Evolutionary conservation across 2,113 vertebrate species (phyloP).

Genomic region (Campylomormyrus tamandua): DNA sequence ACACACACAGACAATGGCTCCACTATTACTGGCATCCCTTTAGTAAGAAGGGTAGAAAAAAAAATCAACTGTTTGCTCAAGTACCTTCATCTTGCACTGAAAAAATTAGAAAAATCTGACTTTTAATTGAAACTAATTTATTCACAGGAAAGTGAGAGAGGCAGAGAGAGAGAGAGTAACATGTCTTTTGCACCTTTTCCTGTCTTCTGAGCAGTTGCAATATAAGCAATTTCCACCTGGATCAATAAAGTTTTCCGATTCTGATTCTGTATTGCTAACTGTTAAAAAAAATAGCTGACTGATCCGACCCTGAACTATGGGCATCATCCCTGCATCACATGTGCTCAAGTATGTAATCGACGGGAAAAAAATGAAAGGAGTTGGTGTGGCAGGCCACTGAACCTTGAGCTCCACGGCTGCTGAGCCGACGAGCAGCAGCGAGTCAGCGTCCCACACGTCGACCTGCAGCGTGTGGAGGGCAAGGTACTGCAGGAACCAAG

Average conservation of each 20-base stretch:
- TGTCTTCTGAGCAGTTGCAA: neutral
- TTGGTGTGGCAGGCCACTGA: neutral
- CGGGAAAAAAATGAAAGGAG: too few species aligned
- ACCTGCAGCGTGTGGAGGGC: constrained; percentile 77
- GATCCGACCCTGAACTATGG: neutral
- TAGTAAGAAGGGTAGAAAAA: too few species aligned
- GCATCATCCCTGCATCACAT: neutral
- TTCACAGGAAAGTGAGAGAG: too few species aligned
- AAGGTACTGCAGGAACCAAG: constrained; percentile 78
- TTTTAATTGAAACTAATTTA: too few species aligned
- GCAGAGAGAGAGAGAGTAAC: neutral
- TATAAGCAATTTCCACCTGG: neutral
- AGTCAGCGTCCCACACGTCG: constrained; percentile 87
- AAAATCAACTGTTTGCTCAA: too few species aligned
- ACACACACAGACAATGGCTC: too few species aligned
- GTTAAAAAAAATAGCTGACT: neutral
- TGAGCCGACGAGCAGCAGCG: constrained; percentile 82
- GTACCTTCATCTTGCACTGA: too few species aligned
- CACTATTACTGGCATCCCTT: too few species aligned
- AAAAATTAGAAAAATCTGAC: too few species aligned
- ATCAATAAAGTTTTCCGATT: neutral
- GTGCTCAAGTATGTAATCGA: neutral
- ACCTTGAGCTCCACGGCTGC: constrained; percentile 80
- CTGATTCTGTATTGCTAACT: neutral
- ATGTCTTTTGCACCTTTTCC: neutral